A percentile compares a stretch with the other conserved stretches of the same genome.
Conservation (phyloP, 2,888 invertebrate species). For the Acronicta leporina region DNA sequence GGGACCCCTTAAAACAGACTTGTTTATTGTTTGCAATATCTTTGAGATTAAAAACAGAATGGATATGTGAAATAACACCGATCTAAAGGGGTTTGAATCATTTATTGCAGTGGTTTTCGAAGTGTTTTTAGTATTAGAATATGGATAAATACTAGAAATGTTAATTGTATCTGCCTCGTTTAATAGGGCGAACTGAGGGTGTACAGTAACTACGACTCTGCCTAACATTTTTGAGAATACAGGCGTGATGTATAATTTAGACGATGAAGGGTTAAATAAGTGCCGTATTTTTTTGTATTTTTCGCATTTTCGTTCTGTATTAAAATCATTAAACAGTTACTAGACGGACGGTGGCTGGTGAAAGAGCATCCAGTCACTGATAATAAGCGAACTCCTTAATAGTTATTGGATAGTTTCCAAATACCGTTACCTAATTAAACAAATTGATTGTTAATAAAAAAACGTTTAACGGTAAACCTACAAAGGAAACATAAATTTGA, state of each 20-base stretch:
- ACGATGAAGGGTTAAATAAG: neutral
- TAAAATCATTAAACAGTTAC: neutral
- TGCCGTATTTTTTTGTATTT: too few relatives aligned
- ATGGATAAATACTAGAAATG: too few relatives aligned
- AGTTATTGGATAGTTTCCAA: neutral
- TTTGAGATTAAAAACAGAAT: slow-evolving; percentile 16
- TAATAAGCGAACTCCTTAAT: neutral
- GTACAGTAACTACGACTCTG: too few relatives aligned
- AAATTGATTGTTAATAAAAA: slow-evolving; percentile 1
- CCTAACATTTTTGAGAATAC: too few relatives aligned
- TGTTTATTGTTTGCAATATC: slow-evolving; percentile 26
- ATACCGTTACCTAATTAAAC: slow-evolving; percentile 1
- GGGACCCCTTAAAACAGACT: slow-evolving; percentile 32
- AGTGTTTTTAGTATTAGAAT: too few relatives aligned
- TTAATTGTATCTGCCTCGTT: too few relatives aligned
- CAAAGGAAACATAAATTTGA: neutral
- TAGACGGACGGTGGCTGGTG: too few relatives aligned
- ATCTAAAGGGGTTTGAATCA: neutral
- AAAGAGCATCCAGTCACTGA: neutral
- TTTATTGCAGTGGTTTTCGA: too few relatives aligned
- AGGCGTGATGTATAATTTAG: too few relatives aligned
- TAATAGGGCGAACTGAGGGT: too few relatives aligned
- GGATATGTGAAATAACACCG: slow-evolving; percentile 2
- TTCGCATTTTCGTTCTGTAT: neutral
- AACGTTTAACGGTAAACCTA: neutral